These are phyloP conservation scores for Leptatherina wallacei DNA, from an alignment of 2,797 vertebrate genomes.

Conservation along the genomic window DNA sequence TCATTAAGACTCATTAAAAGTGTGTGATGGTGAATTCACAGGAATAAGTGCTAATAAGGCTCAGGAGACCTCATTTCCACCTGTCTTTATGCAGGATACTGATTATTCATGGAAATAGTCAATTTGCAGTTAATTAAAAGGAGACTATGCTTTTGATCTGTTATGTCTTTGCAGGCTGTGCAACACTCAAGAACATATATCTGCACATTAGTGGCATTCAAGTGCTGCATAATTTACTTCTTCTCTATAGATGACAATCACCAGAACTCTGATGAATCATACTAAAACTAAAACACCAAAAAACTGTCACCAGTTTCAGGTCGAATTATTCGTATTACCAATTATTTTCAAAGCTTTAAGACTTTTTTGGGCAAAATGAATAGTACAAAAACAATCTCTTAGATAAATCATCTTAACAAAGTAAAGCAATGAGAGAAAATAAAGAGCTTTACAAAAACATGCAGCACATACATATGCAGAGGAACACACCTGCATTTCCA, in stretches of 20 bases:
- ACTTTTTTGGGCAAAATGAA: no score
- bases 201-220: neutral
- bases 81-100: neutral
- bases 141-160: neutral
- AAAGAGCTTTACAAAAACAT: neutral
- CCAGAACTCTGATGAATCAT: neutral
- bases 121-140: neutral
- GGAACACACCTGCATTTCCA: constrained; percentile 89
- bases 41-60: neutral
- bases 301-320: no score
- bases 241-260: neutral
- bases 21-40: neutral
- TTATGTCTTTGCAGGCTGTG: neutral
- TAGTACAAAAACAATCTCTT: neutral
- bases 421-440: neutral
- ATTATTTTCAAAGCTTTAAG: no score
- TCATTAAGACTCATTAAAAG: constrained; percentile 10
- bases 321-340: no score
- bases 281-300: neutral
- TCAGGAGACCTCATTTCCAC: neutral
- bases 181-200: neutral
- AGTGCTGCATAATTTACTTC: neutral
- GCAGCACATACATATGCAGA: neutral
- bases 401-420: neutral
- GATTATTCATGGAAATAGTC: constrained; percentile 3